phyloP scores from a whole-genome alignment of 2,113 vertebrate genomes.

The Pristiophorus japonicus region DNA sequence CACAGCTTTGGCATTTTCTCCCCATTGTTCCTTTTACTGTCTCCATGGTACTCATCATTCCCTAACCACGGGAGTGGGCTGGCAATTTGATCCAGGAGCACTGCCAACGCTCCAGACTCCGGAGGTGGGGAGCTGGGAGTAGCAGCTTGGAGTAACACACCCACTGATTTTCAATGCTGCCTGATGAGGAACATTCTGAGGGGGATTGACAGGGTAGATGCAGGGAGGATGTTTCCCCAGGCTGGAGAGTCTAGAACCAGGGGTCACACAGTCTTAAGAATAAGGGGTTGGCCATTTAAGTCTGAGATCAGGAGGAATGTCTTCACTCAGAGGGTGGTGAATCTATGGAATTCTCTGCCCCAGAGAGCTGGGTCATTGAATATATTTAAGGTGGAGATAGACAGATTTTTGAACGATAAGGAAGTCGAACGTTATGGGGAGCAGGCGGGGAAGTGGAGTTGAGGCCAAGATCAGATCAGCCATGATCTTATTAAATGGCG shows the following conservation, averaged over 20 bases:
- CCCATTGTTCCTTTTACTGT: background rate
- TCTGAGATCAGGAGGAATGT: too few relatives aligned
- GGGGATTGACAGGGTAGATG: too few relatives aligned
- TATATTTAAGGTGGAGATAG: too few relatives aligned
- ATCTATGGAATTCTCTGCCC: too few relatives aligned
- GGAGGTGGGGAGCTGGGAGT: background rate
- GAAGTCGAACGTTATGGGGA: background rate
- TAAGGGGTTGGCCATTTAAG: too few relatives aligned
- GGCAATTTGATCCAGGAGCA: too few relatives aligned
- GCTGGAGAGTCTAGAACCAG: too few relatives aligned
- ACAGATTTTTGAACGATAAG: too few relatives aligned
- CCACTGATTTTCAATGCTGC: background rate
- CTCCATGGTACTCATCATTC: background rate
- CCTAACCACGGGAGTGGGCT: background rate
- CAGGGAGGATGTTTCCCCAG: too few relatives aligned
- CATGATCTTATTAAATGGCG: background rate
- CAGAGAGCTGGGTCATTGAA: too few relatives aligned
- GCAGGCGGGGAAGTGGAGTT: background rate
- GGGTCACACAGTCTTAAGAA: too few relatives aligned
- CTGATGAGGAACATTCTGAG: background rate
- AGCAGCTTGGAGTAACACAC: background rate
- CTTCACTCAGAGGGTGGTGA: too few relatives aligned
- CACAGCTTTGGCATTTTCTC: background rate
- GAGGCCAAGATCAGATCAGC: background rate
- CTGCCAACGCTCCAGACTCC: background rate